Percentiles rank a stretch among this genome's conserved stretches.
Conservation (phyloP, 2,113 vertebrate species). For the Ivindomyrus marchei region DNA sequence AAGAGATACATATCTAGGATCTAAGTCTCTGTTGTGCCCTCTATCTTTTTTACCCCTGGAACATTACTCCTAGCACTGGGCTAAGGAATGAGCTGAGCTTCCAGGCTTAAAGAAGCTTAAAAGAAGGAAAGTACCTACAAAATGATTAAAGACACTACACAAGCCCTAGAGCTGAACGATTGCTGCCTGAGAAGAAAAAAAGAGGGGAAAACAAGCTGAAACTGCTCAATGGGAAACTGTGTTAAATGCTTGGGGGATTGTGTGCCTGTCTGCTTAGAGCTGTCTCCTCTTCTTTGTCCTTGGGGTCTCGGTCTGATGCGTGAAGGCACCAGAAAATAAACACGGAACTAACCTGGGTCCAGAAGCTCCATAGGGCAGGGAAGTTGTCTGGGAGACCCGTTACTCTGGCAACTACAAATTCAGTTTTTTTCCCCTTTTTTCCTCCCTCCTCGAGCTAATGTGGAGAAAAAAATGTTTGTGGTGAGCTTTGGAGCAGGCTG, state of each 20-base stretch:
- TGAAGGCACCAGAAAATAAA: slow-evolving; percentile 3
- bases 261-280: not conserved
- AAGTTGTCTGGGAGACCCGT: not conserved
- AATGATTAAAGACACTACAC: not conserved
- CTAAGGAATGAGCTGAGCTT: not conserved
- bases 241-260: not conserved
- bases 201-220: not conserved
- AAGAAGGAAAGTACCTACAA: not conserved
- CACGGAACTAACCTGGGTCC: not conserved
- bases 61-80: not conserved
- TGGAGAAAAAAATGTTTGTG: not conserved
- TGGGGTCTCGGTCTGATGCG: not conserved
- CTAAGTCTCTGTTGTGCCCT: not conserved
- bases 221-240: not conserved
- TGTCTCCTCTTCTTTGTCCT: not conserved
- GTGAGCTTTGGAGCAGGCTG: not conserved
- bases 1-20: not conserved
- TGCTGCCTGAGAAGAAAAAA: not conserved
- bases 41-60: not conserved
- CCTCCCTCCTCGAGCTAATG: not conserved
- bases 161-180: not conserved
- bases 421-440: not conserved
- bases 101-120: not conserved
- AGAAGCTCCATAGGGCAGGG: not conserved
- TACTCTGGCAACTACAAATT: not conserved